Evolutionary conservation across 2,888 invertebrate genomes (phyloP).

Genomic region (Plusia festucae): DNA sequence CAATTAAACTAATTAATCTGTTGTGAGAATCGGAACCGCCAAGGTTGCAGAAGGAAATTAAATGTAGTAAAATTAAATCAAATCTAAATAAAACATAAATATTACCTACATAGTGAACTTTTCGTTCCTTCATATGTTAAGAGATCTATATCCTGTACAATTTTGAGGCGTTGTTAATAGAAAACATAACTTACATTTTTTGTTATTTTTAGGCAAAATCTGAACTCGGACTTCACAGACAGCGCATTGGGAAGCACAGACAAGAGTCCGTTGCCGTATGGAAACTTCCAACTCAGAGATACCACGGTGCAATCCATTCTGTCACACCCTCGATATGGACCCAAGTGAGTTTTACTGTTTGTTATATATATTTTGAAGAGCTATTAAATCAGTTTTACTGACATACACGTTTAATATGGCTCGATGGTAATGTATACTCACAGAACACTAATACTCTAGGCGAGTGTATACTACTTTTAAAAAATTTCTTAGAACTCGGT

Average conservation of each 20-base stretch:
- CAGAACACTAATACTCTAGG: no score
- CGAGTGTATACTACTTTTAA: no score
- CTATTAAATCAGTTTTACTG: no score
- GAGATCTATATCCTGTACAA: no score
- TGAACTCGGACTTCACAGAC: slow-evolving; percentile 98
- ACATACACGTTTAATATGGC: no score
- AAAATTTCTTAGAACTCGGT: no score
- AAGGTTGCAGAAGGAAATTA: background rate
- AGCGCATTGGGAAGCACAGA: slow-evolving; percentile 97
- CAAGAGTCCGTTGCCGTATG: slow-evolving; percentile 97
- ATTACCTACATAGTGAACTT: background rate
- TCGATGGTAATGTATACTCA: no score
- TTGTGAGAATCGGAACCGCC: background rate
- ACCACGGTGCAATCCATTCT: slow-evolving; percentile 97
- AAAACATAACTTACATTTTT: background rate
- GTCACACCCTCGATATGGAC: slow-evolving; percentile 96
- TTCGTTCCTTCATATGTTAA: no score
- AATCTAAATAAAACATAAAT: no score
- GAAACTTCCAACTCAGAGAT: slow-evolving; percentile 97
- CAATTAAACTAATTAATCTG: background rate
- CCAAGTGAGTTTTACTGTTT: slow-evolving; percentile 89
- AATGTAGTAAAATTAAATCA: no score
- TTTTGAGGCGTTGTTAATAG: background rate
- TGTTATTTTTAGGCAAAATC: slow-evolving; percentile 93
- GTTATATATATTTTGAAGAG: no score